Evolutionary conservation across 1,140 invertebrate species (phyloP).

Genomic region (Sminthurinus signatus): DNA sequence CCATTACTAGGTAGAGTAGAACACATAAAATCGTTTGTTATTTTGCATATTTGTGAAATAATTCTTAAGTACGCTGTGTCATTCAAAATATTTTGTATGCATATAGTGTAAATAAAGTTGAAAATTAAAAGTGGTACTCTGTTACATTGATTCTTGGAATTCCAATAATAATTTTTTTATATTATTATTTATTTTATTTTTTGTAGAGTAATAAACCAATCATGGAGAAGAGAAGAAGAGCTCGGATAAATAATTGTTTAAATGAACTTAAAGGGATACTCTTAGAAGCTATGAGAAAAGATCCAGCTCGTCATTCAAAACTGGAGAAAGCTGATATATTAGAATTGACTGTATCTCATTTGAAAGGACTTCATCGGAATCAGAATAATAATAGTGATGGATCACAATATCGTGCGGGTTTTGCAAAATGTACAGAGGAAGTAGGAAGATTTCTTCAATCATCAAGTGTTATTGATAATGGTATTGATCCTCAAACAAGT

Average conservation of each 20-base stretch:
- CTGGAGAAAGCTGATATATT: constrained; percentile 66
- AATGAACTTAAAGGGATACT: constrained; percentile 77
- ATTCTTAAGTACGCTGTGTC: no score
- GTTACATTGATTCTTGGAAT: no score
- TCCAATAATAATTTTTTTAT: no score
- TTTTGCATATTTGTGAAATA: no score
- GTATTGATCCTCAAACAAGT: constrained; percentile 19
- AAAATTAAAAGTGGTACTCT: no score
- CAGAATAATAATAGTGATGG: constrained; percentile 63
- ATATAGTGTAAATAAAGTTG: no score
- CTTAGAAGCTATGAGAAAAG: constrained; percentile 66
- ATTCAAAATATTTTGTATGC: no score
- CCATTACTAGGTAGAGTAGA: no score
- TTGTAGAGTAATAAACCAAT: constrained; percentile 85
- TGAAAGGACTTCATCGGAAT: constrained; percentile 74
- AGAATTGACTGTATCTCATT: constrained; percentile 88
- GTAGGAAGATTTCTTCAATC: constrained; percentile 41
- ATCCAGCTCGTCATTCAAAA: constrained; percentile 81
- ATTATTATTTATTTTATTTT: no score
- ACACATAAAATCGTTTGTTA: no score
- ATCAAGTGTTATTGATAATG: constrained; percentile 15
- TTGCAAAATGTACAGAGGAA: constrained; percentile 61
- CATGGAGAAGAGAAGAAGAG: constrained; percentile 81
- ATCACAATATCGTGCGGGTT: constrained; percentile 78
- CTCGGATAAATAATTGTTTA: constrained; percentile 78